Percentiles rank a stretch among this genome's conserved stretches.
phyloP scores from a whole-genome alignment of 2,113 vertebrate genomes.

The Lontra canadensis region DNA sequence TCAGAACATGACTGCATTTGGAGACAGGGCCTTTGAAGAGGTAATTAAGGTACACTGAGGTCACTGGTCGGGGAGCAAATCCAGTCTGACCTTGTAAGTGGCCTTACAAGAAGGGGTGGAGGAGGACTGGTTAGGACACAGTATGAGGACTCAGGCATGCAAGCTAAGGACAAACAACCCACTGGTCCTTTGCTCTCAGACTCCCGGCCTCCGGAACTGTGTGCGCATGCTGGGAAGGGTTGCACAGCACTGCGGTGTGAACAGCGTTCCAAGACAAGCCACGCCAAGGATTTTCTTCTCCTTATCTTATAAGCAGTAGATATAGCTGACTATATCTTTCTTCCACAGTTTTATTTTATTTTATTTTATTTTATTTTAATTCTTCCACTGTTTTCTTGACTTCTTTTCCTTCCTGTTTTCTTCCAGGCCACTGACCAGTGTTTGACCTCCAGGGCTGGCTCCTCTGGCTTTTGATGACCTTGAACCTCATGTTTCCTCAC shows the following conservation, averaged over 20 bases:
- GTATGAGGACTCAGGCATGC: not conserved
- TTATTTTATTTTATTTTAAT: too few species aligned
- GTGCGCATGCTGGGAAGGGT: fast-evolving
- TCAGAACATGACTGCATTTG: not conserved
- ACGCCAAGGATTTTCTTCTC: fast-evolving
- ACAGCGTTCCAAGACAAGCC: not conserved
- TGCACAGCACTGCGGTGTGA: too few species aligned
- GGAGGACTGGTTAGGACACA: not conserved
- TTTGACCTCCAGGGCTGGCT: not conserved
- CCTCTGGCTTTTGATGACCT: not conserved
- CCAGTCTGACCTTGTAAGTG: not conserved
- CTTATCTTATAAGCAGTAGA: not conserved
- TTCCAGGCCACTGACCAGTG: not conserved
- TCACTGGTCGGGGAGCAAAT: not conserved
- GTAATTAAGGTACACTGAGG: not conserved
- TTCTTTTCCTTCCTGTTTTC: not conserved
- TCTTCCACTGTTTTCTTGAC: not conserved
- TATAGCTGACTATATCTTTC: too few species aligned
- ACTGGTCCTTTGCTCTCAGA: too few species aligned
- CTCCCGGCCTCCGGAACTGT: fast-evolving
- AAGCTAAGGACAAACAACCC: not conserved
- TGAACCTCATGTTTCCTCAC: not conserved
- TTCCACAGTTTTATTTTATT: not conserved
- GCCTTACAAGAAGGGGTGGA: not conserved
- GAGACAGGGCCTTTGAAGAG: not conserved